Percentiles rank a stretch among this genome's conserved stretches.
These are phyloP conservation scores for Tachypleus tridentatus DNA, from an alignment of 1,140 invertebrate species.

Conservation along the genomic window DNA sequence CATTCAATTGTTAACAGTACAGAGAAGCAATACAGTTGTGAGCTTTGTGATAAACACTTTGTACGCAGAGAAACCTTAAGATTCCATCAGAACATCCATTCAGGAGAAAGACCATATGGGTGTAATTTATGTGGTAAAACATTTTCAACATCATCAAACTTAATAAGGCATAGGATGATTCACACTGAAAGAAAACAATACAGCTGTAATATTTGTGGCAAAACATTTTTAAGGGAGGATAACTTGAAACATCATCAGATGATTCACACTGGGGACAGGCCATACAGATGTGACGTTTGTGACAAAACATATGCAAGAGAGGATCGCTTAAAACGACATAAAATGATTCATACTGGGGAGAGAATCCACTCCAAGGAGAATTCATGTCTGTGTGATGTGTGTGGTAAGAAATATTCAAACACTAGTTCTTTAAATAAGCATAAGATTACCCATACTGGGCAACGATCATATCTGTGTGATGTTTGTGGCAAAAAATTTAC, in stretches of 20 bases:
- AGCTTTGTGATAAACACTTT: too few relatives aligned
- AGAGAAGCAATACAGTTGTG: too few relatives aligned
- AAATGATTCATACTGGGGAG: neutral
- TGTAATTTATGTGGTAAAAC: too few relatives aligned
- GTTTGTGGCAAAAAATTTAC: conserved; percentile 63
- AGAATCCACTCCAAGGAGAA: neutral
- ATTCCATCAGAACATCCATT: too few relatives aligned
- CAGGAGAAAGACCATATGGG: too few relatives aligned
- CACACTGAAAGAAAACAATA: neutral
- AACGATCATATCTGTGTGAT: conserved; percentile 39
- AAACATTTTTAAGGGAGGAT: conserved; percentile 70
- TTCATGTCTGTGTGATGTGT: neutral
- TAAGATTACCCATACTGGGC: conserved; percentile 19
- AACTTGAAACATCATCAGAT: conserved; percentile 44
- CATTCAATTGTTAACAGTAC: too few relatives aligned
- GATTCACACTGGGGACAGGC: conserved; percentile 6
- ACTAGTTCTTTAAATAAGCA: neutral
- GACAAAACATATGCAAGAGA: conserved; percentile 65
- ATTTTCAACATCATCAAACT: too few relatives aligned
- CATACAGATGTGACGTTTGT: conserved; percentile 41
- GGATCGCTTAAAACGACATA: conserved; percentile 11
- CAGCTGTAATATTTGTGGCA: conserved; percentile 12
- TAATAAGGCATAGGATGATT: neutral
- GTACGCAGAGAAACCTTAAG: too few relatives aligned
- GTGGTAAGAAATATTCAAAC: neutral